Percentiles rank a stretch among this genome's conserved stretches.
These are phyloP conservation scores for Erythrolamprus reginae DNA, from an alignment of 2,113 vertebrate species.

Conservation along the genomic window DNA sequence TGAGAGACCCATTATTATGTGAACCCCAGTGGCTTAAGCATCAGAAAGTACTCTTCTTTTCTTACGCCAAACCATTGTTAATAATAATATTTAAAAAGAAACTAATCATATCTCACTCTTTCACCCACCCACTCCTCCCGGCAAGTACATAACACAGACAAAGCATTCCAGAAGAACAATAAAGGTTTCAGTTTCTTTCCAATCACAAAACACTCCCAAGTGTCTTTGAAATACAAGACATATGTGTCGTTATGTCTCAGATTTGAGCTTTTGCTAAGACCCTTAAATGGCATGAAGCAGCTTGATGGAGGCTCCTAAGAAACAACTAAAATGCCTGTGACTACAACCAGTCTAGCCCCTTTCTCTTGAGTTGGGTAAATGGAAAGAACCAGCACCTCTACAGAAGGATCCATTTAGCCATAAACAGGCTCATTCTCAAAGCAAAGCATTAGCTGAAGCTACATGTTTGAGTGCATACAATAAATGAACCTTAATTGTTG, in stretches of 20 bases:
- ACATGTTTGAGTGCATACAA: background rate
- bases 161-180: slow-evolving; percentile 27
- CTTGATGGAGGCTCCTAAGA: background rate
- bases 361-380: background rate
- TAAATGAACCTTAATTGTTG: background rate
- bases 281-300: slow-evolving; percentile 15
- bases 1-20: slow-evolving; percentile 18
- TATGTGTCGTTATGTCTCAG: slow-evolving; percentile 4
- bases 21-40: slow-evolving; percentile 22
- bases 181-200: slow-evolving; percentile 16
- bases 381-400: no score
- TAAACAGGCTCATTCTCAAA: background rate
- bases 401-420: background rate
- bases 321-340: background rate
- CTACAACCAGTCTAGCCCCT: background rate
- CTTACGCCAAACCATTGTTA: slow-evolving; percentile 20
- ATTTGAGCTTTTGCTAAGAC: slow-evolving; percentile 10
- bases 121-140: background rate
- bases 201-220: slow-evolving; percentile 17
- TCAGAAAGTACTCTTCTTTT: background rate
- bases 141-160: background rate
- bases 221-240: slow-evolving; percentile 49
- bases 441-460: background rate
- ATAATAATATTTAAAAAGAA: background rate
- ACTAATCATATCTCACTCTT: slow-evolving; percentile 3